phyloP scores from a whole-genome alignment of 1,140 invertebrate species.

The Protaetia brevitarsis region DNA sequence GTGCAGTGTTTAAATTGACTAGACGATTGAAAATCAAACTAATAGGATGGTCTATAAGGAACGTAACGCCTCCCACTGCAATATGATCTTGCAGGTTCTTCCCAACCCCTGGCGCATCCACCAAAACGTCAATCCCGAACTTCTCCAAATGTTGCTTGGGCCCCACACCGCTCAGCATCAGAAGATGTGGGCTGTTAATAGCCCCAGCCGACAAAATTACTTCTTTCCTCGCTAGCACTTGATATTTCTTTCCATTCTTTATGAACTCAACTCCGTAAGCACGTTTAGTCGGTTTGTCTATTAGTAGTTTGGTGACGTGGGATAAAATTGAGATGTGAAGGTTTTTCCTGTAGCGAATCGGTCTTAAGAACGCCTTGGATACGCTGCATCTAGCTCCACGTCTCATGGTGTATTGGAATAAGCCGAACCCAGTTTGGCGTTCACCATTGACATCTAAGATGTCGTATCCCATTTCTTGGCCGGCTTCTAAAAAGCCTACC shows the following conservation, averaged over 20 bases:
- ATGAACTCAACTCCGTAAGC: slow-evolving; percentile 78
- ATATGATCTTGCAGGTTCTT: slow-evolving; percentile 84
- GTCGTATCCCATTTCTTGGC: slow-evolving; percentile 86
- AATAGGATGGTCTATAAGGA: slow-evolving; percentile 75
- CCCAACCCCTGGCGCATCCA: slow-evolving; percentile 73
- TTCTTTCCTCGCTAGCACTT: slow-evolving; percentile 69
- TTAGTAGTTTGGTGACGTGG: slow-evolving; percentile 73
- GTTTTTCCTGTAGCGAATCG: slow-evolving; percentile 67
- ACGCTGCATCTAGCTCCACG: slow-evolving; percentile 72
- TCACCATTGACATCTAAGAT: slow-evolving; percentile 74
- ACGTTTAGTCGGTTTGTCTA: slow-evolving; percentile 65
- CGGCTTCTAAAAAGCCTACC: slow-evolving; percentile 81
- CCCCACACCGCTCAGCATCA: slow-evolving; percentile 85
- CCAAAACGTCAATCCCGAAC: slow-evolving; percentile 63
- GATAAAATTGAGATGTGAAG: slow-evolving; percentile 72
- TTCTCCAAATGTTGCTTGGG: slow-evolving; percentile 66
- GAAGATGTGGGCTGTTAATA: slow-evolving; percentile 72
- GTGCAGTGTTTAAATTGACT: slow-evolving; percentile 72
- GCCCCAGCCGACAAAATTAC: slow-evolving; percentile 78
- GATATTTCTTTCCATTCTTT: slow-evolving; percentile 60
- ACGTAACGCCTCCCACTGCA: slow-evolving; percentile 73
- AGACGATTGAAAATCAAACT: slow-evolving; percentile 72
- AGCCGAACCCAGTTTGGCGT: slow-evolving; percentile 73
- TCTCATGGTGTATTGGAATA: slow-evolving; percentile 80
- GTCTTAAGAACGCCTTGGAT: slow-evolving; percentile 77